These are phyloP conservation scores for Xiphophorus hellerii DNA, from an alignment of 2,113 vertebrate genomes.

Conservation along the genomic window DNA sequence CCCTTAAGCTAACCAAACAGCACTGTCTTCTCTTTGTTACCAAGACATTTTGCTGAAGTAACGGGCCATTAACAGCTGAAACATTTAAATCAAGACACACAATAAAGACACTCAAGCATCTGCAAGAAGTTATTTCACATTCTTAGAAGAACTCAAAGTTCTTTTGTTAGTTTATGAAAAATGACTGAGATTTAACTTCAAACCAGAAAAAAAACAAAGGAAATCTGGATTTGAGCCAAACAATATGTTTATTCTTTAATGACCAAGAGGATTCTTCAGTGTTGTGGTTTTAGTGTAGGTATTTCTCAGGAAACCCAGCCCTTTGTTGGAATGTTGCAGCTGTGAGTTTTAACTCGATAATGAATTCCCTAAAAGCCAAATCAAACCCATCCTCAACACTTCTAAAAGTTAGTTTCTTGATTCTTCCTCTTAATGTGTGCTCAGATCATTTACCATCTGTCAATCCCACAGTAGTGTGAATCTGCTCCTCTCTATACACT, in stretches of 20 bases:
- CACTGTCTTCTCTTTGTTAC: not conserved
- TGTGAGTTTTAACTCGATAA: not conserved
- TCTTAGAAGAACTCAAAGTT: not conserved
- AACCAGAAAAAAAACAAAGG: not conserved
- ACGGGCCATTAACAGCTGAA: not conserved
- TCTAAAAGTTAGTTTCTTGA: conserved; percentile 11
- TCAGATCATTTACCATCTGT: conserved; percentile 46
- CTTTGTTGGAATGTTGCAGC: conserved; percentile 33
- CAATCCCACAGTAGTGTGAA: conserved; percentile 20
- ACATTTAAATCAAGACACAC: not conserved
- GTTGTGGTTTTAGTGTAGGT: not conserved
- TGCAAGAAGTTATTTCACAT: not conserved
- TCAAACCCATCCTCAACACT: conserved; percentile 16
- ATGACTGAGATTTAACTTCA: not conserved
- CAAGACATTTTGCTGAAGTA: not conserved
- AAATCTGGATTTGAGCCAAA: not conserved
- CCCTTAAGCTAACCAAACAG: not conserved
- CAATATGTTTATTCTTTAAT: not conserved
- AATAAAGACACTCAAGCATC: conserved; percentile 5
- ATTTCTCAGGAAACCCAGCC: conserved; percentile 17
- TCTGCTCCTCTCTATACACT: conserved; percentile 29
- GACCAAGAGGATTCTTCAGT: not conserved
- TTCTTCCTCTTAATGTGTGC: conserved; percentile 10
- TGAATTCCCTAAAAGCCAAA: conserved; percentile 15
- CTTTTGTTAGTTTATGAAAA: not conserved